Percentiles rank a stretch among this genome's conserved stretches.
Evolutionary conservation across 2,888 invertebrate species (phyloP).

Genomic region (Torymus texanus): DNA sequence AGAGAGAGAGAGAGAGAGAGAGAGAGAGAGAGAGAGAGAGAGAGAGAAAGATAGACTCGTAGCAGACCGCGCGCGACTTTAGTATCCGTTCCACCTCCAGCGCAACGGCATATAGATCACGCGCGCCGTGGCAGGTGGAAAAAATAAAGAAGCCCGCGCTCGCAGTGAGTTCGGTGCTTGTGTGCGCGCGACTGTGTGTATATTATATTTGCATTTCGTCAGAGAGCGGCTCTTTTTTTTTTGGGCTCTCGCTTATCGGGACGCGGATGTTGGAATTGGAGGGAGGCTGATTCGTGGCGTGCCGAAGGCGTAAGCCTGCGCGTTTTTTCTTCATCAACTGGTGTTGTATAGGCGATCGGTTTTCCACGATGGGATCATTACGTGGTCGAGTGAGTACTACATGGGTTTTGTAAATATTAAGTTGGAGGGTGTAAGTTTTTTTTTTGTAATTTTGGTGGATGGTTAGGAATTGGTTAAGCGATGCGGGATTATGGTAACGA

Average conservation of each 20-base stretch:
- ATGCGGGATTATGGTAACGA: too few species aligned
- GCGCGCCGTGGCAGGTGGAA: neutral
- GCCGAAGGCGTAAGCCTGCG: too few species aligned
- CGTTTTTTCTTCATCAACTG: too few species aligned
- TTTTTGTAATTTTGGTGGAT: neutral
- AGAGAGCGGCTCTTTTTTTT: neutral
- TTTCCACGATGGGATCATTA: constrained; percentile 56
- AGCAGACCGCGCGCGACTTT: neutral
- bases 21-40: too few species aligned
- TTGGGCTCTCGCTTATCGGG: neutral
- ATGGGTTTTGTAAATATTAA: too few species aligned
- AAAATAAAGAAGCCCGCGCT: too few species aligned
- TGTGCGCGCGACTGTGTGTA: neutral
- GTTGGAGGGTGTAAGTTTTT: neutral
- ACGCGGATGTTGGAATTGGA: neutral
- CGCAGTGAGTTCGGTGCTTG: too few species aligned
- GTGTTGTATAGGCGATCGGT: too few species aligned
- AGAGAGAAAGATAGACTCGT: too few species aligned
- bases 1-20: too few species aligned
- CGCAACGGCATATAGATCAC: neutral
- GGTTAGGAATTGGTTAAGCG: neutral
- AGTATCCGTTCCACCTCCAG: constrained; percentile 37
- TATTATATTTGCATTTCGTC: neutral
- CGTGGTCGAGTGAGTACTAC: constrained; percentile 63
- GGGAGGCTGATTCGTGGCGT: too few species aligned